phyloP scores from a whole-genome alignment of 2,888 invertebrate species.

The Diaprepes abbreviatus region DNA sequence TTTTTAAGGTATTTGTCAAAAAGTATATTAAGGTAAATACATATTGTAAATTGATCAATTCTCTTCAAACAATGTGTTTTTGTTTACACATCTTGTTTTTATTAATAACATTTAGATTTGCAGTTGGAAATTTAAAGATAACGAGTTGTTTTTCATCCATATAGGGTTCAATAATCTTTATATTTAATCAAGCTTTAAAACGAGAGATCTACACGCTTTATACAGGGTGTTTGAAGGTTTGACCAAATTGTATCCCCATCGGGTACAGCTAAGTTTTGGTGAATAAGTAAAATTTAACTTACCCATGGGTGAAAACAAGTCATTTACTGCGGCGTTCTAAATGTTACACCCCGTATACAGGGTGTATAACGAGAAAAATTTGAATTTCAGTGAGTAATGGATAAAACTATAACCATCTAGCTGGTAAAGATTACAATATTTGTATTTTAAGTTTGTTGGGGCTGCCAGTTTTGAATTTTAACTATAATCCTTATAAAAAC shows the following conservation, averaged over 20 bases:
- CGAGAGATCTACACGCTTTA: not conserved
- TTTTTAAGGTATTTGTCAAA: no score
- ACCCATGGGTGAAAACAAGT: not conserved
- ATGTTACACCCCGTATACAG: not conserved
- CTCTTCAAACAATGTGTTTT: no score
- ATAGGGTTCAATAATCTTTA: not conserved
- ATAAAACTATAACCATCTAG: slow-evolving; percentile 3
- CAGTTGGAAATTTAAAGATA: no score
- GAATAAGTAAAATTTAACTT: slow-evolving; percentile 18
- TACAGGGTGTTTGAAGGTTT: slow-evolving; percentile 1
- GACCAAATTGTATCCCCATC: not conserved
- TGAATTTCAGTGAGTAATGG: slow-evolving; percentile 28
- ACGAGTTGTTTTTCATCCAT: slow-evolving; percentile 3
- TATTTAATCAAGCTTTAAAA: not conserved
- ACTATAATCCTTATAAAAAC: no score
- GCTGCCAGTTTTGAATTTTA: not conserved
- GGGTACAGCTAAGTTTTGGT: slow-evolving; percentile 27
- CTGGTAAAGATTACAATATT: slow-evolving; percentile 1
- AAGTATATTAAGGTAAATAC: no score
- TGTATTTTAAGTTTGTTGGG: not conserved
- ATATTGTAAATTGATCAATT: no score
- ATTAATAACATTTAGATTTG: no score
- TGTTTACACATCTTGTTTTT: not conserved
- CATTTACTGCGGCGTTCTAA: not conserved
- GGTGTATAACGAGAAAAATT: slow-evolving; percentile 9